Percentiles rank a stretch among this genome's conserved stretches.
These are phyloP conservation scores for Phyto melanocephala DNA, from an alignment of 2,888 invertebrate species.

Conservation along the genomic window DNA sequence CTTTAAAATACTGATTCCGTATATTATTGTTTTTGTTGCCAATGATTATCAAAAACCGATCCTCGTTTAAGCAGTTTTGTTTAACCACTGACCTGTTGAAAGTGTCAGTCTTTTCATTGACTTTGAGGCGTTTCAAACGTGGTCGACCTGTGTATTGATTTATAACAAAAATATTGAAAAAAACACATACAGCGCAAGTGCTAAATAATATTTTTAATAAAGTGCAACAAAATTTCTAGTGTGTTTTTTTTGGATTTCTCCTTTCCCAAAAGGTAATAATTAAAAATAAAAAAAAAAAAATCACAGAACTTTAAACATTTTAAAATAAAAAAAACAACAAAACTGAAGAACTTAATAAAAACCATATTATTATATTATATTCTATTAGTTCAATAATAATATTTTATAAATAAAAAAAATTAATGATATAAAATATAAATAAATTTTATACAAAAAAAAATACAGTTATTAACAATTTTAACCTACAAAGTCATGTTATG, in stretches of 20 bases:
- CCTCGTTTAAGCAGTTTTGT: constrained; percentile 58
- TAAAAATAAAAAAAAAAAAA: neutral
- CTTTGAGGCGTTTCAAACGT: constrained; percentile 55
- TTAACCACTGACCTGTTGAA: constrained; percentile 51
- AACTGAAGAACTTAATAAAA: no score
- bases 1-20: neutral
- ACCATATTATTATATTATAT: no score
- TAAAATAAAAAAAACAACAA: no score
- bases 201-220: constrained; percentile 12
- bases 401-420: no score
- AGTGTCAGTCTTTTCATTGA: constrained; percentile 63
- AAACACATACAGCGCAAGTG: neutral
- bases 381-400: no score
- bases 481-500: neutral
- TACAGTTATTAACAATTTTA: constrained; percentile 2
- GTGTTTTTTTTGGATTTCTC: neutral
- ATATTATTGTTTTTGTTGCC: neutral
- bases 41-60: constrained; percentile 32
- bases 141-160: constrained; percentile 8
- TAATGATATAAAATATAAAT: no score
- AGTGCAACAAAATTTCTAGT: constrained; percentile 12
- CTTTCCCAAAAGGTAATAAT: constrained; percentile 2
- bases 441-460: no score
- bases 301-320: neutral
- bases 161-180: neutral